Base-by-base conservation (phyloP, 2,797 vertebrate species). In the Spheniscus humboldti region DNA sequence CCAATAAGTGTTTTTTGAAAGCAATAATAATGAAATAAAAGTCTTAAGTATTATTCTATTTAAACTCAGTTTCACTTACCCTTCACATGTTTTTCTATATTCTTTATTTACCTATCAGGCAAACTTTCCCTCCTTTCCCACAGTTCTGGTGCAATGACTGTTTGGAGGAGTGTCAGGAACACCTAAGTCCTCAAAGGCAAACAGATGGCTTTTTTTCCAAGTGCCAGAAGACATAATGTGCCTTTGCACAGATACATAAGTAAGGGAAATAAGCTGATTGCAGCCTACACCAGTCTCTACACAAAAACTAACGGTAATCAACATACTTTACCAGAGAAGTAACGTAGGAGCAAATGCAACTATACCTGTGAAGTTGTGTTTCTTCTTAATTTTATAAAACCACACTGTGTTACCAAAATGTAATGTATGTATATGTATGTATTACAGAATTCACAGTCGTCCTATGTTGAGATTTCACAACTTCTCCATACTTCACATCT, bases 51-150 rank as follows among this genome's bases (percentile, higher is more conserved):
- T 87, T 47, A 60, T 90, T 83, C 39, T 75, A 45, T 48, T 96
- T 59, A 89, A 95, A 85, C 18, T 93, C 57, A 92, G 50, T 92
- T 96, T 81, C 53, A 50, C 43, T 95, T 94, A 75, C 12, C 13
- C 55, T 93, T 96, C 72, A 60, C 2, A 31, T 15, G 18, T 85
- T 96, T 95, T 39, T 67, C 18, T 67, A 17, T 33, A 48, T 35
- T 86, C 6, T 78, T 72, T 81, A 48, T 67, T 82, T 68, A 62
- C 8, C 3, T 68, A 18, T 35, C 7, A 23, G 27, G 27, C 24
- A 84, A 71, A n/a, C 27, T 48, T 90, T 53, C 9, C 3, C 7
- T 86, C 28, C 22, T 68, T 88, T 78, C 31, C 9, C 20, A 86
- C 19, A 37, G 14, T 81, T 72, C 18, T 76, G 6, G 13, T 68